These are phyloP conservation scores for Galerucella calmariensis DNA, from an alignment of 2,888 invertebrate genomes.

Conservation along the genomic window DNA sequence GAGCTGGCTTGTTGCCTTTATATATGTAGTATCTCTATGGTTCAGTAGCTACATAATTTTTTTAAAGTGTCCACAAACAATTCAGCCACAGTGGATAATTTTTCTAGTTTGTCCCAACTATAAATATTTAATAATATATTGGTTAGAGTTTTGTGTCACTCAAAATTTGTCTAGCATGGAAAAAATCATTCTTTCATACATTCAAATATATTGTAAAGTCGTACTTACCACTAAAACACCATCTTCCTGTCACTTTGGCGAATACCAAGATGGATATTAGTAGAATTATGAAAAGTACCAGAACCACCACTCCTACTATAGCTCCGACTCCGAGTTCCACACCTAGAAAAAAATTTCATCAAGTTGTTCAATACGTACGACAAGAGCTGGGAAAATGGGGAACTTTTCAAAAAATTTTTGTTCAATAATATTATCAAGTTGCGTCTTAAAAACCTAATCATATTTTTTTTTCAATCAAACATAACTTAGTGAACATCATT, in stretches of 20 bases:
- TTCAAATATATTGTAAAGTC: conserved; percentile 34
- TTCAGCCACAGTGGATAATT: no score
- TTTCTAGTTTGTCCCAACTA: not conserved
- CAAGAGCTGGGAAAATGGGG: no score
- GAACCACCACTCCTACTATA: conserved; percentile 82
- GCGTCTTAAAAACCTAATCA: no score
- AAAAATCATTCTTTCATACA: conserved; percentile 14
- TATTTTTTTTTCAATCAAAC: no score
- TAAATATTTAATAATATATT: not conserved
- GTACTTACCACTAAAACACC: conserved; percentile 88
- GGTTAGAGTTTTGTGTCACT: not conserved
- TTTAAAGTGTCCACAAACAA: no score
- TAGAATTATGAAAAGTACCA: conserved; percentile 74
- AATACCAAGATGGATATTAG: conserved; percentile 75
- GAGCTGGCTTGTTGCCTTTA: no score
- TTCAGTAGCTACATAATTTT: no score
- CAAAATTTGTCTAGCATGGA: conserved; percentile 26
- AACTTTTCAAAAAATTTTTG: no score
- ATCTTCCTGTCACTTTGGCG: conserved; percentile 83
- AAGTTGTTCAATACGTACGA: no score
- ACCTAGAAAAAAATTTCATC: conserved; percentile 63
- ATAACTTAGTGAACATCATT: no score
- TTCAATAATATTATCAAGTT: no score
- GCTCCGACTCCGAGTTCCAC: conserved; percentile 79
- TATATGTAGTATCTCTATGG: no score